These are phyloP conservation scores for Alosa sapidissima DNA, from an alignment of 2,797 vertebrate species.

Conservation along the genomic window DNA sequence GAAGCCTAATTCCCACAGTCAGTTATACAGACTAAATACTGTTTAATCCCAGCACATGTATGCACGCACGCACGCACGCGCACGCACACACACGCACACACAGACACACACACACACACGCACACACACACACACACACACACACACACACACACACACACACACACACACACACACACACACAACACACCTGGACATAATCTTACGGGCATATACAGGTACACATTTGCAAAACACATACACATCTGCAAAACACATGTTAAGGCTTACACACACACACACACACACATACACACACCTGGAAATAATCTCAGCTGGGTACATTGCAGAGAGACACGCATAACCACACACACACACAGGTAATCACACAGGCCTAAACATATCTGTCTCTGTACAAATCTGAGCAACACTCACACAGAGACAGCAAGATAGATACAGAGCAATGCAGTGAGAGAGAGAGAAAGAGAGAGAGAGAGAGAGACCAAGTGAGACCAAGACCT, in stretches of 20 bases:
- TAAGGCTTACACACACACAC: not conserved
- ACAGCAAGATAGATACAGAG: not conserved
- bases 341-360: not conserved
- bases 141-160: not conserved
- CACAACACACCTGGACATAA: slow-evolving; percentile 11
- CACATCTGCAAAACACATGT: not conserved
- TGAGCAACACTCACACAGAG: not conserved
- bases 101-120: slow-evolving; percentile 12
- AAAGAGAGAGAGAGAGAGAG: too few species aligned
- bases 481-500: too few species aligned
- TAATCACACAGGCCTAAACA: not conserved
- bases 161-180: not conserved
- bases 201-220: not conserved
- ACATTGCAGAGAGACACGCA: not conserved
- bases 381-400: not conserved
- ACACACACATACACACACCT: not conserved
- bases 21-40: not conserved
- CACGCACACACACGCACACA: not conserved
- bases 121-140: slow-evolving; percentile 8
- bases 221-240: not conserved
- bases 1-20: not conserved
- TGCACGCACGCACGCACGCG: not conserved
- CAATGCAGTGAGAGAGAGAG: too few species aligned
- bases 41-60: not conserved
- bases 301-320: not conserved